Evolutionary conservation across 2,113 vertebrate species (phyloP), one percentile per base, ranked within the genome.

Genomic region (Marcusenius ussheri): DNA sequence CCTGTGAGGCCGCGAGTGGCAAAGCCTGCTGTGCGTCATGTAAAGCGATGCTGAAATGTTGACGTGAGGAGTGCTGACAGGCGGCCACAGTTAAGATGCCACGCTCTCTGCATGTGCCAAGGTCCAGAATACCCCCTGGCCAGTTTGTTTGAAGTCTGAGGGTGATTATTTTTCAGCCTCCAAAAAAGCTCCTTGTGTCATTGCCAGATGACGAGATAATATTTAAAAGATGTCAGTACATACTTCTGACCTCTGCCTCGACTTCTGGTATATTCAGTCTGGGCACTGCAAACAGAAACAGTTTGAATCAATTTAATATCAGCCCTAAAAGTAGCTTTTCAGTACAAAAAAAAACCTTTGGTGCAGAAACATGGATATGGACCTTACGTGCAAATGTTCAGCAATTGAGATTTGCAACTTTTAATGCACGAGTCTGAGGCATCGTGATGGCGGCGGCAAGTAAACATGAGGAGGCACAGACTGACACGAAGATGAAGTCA

Each of bases 1-100:
- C 50, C 90, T 83, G 66, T 89, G 88, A 83, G 77, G 84, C 86
- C 86, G 56, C 47, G 42, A 31, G 86, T 87, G 74, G 70, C 87
- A 85, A 77, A 91, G 21, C 31, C 91, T 89, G 86, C 85, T 50
- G 35, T 45, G 50, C n/a, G 35, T 89, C 89, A 58, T 62, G 50
- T 84, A 66, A 90, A 47, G n/a, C 66, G 83, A 66, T 15, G 53
- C n/a, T 31, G 42, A 90, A 90, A 62, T 24, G 21, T 49, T 84
- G 77, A 85, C 83, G 15, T 17, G 10, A 21, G 35, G 1, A 31
- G 15, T 42, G 21, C n/a, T 83, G 56, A 86, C 53, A 58, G 42
- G 39, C 42, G 31, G 66, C 66, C 19, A 27, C 83, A 53, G 27
- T 74, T 39, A 45, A 42, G 39, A 89, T 84, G 50, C 50, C 70